phyloP scores from a whole-genome alignment of 2,113 vertebrate genomes.

The Cephalopterus ornatus region DNA sequence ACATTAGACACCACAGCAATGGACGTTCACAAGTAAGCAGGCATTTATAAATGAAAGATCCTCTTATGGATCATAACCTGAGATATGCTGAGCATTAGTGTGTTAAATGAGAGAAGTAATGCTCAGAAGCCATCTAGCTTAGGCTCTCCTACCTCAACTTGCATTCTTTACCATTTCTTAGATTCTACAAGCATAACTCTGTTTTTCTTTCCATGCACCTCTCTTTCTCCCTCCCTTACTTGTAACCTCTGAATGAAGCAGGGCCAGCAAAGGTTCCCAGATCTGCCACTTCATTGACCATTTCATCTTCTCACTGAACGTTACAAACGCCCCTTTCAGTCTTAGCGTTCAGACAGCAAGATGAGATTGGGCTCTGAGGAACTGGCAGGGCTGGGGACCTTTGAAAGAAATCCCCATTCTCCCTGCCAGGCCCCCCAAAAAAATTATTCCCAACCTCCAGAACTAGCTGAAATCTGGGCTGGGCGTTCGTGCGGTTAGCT shows the following conservation, averaged over 20 bases:
- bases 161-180: neutral
- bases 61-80: neutral
- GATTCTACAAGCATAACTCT: neutral
- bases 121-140: neutral
- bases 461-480: slow-evolving; percentile 81
- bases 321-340: slow-evolving; percentile 5
- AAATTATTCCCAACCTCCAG: neutral
- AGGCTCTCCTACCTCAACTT: neutral
- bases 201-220: neutral
- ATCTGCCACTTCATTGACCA: slow-evolving; percentile 55
- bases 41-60: neutral
- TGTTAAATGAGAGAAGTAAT: neutral
- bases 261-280: slow-evolving; percentile 64
- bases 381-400: slow-evolving; percentile 60
- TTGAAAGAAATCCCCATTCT: slow-evolving; percentile 2
- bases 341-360: slow-evolving; percentile 74
- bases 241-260: neutral
- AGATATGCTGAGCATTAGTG: neutral
- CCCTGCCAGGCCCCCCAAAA: neutral
- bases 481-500: slow-evolving; percentile 92
- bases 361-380: slow-evolving; percentile 51
- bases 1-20: neutral
- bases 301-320: slow-evolving; percentile 75
- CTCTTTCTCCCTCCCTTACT: neutral
- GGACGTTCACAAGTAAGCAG: neutral